Percentiles rank a stretch among this genome's conserved stretches.
Evolutionary conservation across 2,888 invertebrate species (phyloP).

Genomic region (Diarsia mendica): DNA sequence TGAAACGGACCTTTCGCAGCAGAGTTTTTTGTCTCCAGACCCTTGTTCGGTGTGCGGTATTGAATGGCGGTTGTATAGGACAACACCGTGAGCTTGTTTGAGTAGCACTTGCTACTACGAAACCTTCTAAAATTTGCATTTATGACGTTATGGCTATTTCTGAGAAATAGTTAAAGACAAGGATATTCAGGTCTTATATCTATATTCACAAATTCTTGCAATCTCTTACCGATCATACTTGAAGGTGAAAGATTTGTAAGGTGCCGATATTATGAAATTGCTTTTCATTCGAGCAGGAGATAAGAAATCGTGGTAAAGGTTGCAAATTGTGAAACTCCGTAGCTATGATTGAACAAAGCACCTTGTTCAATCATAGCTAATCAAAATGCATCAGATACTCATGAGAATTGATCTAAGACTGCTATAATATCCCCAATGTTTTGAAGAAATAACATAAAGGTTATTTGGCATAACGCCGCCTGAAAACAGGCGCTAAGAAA

Average conservation of each 20-base stretch:
- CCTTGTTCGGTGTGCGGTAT: conserved; percentile 74
- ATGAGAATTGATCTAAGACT: neutral
- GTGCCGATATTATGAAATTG: conserved; percentile 4
- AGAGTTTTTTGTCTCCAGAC: conserved; percentile 78
- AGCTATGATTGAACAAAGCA: conserved; percentile 5
- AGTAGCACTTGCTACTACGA: conserved; percentile 74
- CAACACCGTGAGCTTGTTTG: conserved; percentile 72
- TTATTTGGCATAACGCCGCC: conserved; percentile 9
- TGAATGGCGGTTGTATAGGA: conserved; percentile 76
- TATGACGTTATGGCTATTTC: conserved; percentile 56
- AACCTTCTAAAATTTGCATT: conserved; percentile 63
- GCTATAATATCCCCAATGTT: neutral
- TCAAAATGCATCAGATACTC: conserved; percentile 15
- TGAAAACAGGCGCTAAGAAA: conserved; percentile 18
- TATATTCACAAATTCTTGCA: conserved; percentile 9
- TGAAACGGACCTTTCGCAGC: conserved; percentile 78
- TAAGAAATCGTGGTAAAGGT: conserved; percentile 23
- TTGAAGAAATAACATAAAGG: neutral
- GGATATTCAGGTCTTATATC: conserved; percentile 1
- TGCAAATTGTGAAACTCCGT: conserved; percentile 23
- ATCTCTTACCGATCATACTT: neutral
- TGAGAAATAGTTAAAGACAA: conserved; percentile 19
- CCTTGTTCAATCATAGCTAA: conserved; percentile 10
- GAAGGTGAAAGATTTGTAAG: conserved; percentile 19
- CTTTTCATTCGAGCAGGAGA: conserved; percentile 19